phyloP scores from a whole-genome alignment of 2,888 invertebrate species.

The Gymnocheta viridis region DNA sequence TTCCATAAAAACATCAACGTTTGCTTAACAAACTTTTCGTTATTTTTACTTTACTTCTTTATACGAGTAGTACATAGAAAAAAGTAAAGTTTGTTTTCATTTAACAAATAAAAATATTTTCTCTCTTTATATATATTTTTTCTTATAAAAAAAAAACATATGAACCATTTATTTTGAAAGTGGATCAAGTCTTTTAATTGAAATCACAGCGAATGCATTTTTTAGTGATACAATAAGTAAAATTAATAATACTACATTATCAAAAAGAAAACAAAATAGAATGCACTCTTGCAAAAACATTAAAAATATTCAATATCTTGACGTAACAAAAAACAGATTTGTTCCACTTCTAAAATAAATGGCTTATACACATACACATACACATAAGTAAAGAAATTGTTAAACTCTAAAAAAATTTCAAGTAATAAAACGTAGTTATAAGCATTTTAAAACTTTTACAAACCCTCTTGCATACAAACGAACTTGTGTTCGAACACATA shows the following conservation, averaged over 20 bases:
- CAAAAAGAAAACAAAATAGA: too few relatives aligned
- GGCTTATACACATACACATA: not conserved
- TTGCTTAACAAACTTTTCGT: not conserved
- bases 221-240: too few relatives aligned
- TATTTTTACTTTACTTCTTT: not conserved
- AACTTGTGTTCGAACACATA: not conserved
- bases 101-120: conserved; percentile 28
- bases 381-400: not conserved
- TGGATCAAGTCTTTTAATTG: not conserved
- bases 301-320: too few relatives aligned
- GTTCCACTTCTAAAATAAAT: not conserved
- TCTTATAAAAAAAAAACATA: not conserved
- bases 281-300: not conserved
- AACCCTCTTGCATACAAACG: not conserved
- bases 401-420: not conserved
- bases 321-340: not conserved
- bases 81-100: conserved; percentile 20
- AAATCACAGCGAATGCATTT: too few relatives aligned
- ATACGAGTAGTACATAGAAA: not conserved
- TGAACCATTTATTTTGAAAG: not conserved
- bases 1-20: not conserved
- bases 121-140: not conserved
- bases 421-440: conserved; percentile 5
- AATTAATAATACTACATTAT: too few relatives aligned
- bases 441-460: conserved; percentile 11